Conservation (phyloP, 2,113 vertebrate species). For the Cromileptes altivelis region DNA sequence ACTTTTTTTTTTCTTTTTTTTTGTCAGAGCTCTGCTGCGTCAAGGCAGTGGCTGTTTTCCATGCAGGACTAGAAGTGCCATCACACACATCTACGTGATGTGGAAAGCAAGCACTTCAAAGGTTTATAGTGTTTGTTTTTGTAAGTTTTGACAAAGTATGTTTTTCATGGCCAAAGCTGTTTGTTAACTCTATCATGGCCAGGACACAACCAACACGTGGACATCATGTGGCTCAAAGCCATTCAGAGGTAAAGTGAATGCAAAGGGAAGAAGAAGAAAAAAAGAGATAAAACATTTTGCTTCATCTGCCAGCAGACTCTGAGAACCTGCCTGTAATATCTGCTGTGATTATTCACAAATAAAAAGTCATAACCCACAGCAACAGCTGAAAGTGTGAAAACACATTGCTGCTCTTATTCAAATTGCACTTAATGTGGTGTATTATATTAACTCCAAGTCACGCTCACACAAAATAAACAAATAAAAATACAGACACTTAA, state of each 20-base stretch:
- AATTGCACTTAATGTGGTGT: neutral
- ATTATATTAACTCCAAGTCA: neutral
- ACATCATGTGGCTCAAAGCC: neutral
- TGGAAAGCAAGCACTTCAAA: neutral
- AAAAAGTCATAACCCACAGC: neutral
- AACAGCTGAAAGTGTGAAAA: neutral
- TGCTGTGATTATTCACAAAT: constrained; percentile 7
- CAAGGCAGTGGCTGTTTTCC: neutral
- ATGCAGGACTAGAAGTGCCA: neutral
- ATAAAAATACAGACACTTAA: neutral
- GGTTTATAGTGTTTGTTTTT: neutral
- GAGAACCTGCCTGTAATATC: constrained; percentile 18
- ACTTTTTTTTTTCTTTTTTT: neutral
- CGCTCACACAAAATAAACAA: neutral
- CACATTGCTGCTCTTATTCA: neutral
- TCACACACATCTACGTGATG: neutral
- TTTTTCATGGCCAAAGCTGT: neutral
- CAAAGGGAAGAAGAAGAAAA: neutral
- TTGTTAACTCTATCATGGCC: neutral
- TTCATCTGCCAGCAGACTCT: constrained; percentile 26
- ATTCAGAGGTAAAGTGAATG: neutral
- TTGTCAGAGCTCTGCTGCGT: neutral
- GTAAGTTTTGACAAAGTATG: neutral
- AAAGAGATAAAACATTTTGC: neutral
- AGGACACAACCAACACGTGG: neutral